phyloP scores from a whole-genome alignment of 2,888 invertebrate species.

The Melieria crassipennis region DNA sequence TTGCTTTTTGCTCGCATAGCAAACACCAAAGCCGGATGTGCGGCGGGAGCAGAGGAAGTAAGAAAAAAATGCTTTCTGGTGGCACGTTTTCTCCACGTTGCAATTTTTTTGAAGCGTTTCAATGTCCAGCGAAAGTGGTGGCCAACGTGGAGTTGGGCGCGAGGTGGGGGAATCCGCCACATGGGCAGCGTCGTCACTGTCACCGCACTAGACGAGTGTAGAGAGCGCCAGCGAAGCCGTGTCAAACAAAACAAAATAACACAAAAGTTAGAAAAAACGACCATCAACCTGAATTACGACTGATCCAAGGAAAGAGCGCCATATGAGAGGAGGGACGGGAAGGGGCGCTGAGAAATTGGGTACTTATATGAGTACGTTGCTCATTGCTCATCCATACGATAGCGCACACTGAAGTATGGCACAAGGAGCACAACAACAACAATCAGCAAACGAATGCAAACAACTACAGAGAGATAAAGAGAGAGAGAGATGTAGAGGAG shows the following conservation, averaged over 20 bases:
- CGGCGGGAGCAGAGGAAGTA: background rate
- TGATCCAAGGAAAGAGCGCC: no score
- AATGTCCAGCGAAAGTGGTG: no score
- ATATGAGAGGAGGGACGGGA: background rate
- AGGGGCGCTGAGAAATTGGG: background rate
- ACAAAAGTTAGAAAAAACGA: background rate
- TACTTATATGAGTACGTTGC: background rate
- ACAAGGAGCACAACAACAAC: background rate
- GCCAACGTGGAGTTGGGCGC: no score
- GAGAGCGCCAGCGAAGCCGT: slow-evolving; percentile 4
- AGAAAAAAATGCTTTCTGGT: slow-evolving; percentile 19
- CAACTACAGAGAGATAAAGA: background rate
- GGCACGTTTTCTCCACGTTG: slow-evolving; percentile 21
- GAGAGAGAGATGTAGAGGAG: background rate
- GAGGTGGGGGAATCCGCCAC: no score
- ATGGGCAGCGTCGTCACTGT: background rate
- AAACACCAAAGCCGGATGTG: background rate
- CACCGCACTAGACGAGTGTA: slow-evolving; percentile 10
- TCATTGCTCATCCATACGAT: background rate
- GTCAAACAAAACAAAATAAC: background rate
- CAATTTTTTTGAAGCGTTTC: no score
- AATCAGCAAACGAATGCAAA: background rate
- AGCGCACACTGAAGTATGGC: background rate
- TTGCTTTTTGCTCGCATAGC: no score
- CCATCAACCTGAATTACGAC: slow-evolving; percentile 14